Base-by-base conservation (phyloP, 2,888 invertebrate genomes). In the Eurois occulta region DNA sequence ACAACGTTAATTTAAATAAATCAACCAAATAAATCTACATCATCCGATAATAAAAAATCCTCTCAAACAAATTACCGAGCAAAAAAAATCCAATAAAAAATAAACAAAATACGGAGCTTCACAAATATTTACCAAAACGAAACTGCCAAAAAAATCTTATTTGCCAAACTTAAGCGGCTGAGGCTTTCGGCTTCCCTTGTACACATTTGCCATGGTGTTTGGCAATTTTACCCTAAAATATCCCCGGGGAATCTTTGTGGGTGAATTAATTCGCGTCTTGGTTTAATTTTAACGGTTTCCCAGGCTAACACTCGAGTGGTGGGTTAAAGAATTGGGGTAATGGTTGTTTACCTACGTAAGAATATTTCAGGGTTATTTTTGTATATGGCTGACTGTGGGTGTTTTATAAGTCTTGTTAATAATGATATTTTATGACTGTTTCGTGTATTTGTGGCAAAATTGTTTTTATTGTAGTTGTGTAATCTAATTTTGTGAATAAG, bases 231-330 rank as follows among this genome's bases (percentile, higher is more conserved):
- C 78, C 75, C 83, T 69, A 79, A 87, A 86, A 87, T 81, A 87
- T 83, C 80, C 80, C 68, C 38, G 66, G 75, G 79, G 86, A 80
- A 85, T 84, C 81, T 85, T 85, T 73, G 81, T 83, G 84, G 83
- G 80, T 79, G 83, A 84, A 88, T 86, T 83, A 88, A 87, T 90
- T 90, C 84, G 82, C 81, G 82, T 75, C 86, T 86, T 71, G 80
- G 81, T 86, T 84, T 87, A 89, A 90, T 89, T 87, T 85, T 72
- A 82, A 87, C 81, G 74, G 85, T 85, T 89, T 85, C 79, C 85
- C 73, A 72, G 52, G 68, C 76, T 75, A 83, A 82, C 84, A 79
- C 78, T 79, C 18, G 41, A 78, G 64, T 58, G 68, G 70, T 74
- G 46, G 76, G 65, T 70, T 52, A 32, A 46, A 16, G 38, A 58